phyloP scores from a whole-genome alignment of 2,888 invertebrate species.

The Hermaeophaga mercurialis region DNA sequence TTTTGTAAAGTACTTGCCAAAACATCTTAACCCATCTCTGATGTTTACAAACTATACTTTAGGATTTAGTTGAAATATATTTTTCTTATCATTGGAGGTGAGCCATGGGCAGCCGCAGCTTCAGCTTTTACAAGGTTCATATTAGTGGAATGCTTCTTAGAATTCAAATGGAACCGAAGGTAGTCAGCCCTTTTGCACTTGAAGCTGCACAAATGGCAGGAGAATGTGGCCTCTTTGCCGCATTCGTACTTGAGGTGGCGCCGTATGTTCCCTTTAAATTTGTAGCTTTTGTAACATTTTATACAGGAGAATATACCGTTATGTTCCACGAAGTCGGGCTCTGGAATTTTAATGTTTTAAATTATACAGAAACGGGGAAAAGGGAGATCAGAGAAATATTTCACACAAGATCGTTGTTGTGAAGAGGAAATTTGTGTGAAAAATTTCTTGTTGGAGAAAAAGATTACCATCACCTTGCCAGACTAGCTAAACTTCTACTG shows the following conservation, averaged over 20 bases:
- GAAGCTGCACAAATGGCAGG: conserved; percentile 68
- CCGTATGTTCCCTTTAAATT: conserved; percentile 46
- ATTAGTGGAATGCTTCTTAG: conserved; percentile 38
- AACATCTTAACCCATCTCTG: too few relatives aligned
- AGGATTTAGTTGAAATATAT: conserved; percentile 10
- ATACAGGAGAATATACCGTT: conserved; percentile 44
- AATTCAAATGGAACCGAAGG: conserved; percentile 53
- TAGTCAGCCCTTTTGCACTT: conserved; percentile 69
- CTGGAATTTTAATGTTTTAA: conserved; percentile 19
- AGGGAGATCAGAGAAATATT: neutral
- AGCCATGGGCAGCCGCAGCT: neutral
- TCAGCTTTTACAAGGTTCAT: neutral
- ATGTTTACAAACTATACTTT: neutral
- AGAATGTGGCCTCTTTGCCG: conserved; percentile 67
- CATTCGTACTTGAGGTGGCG: conserved; percentile 76
- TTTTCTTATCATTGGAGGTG: neutral
- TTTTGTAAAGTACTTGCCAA: too few relatives aligned
- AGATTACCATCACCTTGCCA: conserved; percentile 16
- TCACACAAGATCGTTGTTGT: neutral
- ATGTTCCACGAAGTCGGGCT: conserved; percentile 41
- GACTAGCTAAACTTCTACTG: neutral
- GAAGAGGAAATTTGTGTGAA: neutral
- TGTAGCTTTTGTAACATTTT: conserved; percentile 45
- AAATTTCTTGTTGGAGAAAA: neutral
- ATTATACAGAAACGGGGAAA: conserved; percentile 3